Percentiles rank a stretch among this genome's conserved stretches.
phyloP scores from a whole-genome alignment of 2,797 vertebrate species.

The Hydrophis major region DNA sequence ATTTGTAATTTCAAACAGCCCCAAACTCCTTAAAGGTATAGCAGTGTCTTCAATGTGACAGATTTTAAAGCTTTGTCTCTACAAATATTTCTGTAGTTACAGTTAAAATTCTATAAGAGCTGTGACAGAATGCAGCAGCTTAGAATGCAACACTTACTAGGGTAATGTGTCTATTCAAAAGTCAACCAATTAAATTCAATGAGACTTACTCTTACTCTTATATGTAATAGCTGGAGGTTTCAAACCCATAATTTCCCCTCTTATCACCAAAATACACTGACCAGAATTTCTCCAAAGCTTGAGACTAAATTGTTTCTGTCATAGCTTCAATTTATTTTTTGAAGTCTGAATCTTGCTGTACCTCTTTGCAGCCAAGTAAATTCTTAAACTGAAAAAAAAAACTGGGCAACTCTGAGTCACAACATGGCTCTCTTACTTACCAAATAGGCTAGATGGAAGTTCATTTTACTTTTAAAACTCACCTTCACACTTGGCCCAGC shows the following conservation, averaged over 20 bases:
- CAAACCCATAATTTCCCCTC: not conserved
- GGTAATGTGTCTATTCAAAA: not conserved
- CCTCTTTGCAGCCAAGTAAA: not conserved
- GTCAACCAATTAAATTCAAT: not conserved
- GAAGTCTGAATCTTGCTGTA: not conserved
- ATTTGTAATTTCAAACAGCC: not conserved
- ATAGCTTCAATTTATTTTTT: not conserved
- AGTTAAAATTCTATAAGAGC: not conserved
- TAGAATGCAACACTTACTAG: not conserved
- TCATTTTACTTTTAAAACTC: not conserved
- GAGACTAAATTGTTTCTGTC: not conserved
- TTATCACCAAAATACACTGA: not conserved
- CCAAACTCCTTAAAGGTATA: not conserved
- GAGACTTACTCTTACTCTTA: not conserved
- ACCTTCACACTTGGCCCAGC: not conserved
- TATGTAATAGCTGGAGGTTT: not conserved
- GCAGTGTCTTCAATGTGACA: not conserved
- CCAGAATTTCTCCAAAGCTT: not conserved
- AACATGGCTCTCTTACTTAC: not conserved
- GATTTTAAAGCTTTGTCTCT: not conserved
- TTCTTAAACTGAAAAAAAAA: not conserved
- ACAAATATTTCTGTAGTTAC: not conserved
- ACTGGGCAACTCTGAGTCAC: not conserved
- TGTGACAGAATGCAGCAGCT: not conserved
- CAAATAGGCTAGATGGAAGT: not conserved